Conservation (phyloP, 2,797 vertebrate species). For the Pseudomugil tenellus region DNA sequence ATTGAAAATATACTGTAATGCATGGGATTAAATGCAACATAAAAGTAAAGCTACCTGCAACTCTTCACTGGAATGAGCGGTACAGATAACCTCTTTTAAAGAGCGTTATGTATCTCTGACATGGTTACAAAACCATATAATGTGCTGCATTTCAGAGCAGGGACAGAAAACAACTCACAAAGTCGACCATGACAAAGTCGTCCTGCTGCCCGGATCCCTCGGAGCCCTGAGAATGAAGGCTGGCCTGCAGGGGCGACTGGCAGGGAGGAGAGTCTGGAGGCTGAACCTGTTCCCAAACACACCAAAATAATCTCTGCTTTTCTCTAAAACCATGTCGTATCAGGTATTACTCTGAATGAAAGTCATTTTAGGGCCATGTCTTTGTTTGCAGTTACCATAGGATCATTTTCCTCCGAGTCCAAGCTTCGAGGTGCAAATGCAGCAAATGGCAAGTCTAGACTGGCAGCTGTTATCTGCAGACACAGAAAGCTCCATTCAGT, state of each 20-base stretch:
- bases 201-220: conserved; percentile 90
- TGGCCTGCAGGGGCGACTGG: conserved; percentile 91
- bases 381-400: conserved; percentile 86
- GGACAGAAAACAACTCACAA: conserved; percentile 87
- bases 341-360: background rate
- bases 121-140: too few relatives aligned
- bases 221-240: conserved; percentile 92
- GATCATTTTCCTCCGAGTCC: conserved; percentile 91
- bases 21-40: too few relatives aligned
- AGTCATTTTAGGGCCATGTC: background rate
- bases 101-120: too few relatives aligned
- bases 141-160: too few relatives aligned
- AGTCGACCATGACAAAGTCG: conserved; percentile 98
- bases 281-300: conserved; percentile 81
- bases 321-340: background rate
- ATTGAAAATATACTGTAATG: background rate
- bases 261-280: conserved; percentile 90
- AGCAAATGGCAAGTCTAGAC: conserved; percentile 96
- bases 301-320: background rate
- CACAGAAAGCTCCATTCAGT: conserved; percentile 9
- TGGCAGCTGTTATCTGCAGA: conserved; percentile 88
- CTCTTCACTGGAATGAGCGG: too few relatives aligned
- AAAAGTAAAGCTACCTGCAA: too few relatives aligned
- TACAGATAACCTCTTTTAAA: too few relatives aligned
- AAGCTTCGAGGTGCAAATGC: conserved; percentile 92